Evolutionary conservation across 2,797 vertebrate species (phyloP).

Genomic region (Saxicola maurus): DNA sequence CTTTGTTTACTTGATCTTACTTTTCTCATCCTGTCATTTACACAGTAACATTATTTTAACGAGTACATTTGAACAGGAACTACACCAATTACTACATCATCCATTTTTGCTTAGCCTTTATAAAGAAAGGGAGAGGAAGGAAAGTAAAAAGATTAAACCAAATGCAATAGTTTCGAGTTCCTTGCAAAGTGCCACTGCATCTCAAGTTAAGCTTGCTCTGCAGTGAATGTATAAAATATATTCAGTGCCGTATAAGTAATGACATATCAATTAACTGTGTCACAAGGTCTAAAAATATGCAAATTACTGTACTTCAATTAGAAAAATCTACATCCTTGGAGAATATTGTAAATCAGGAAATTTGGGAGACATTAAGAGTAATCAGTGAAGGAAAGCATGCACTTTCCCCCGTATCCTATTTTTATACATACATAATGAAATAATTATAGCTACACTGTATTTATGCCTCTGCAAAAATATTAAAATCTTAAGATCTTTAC

Average conservation of each 20-base stretch:
- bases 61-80: constrained; percentile 65
- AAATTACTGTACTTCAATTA: constrained; percentile 84
- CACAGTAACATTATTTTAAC: constrained; percentile 67
- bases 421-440: constrained; percentile 84
- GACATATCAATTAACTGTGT: constrained; percentile 82
- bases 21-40: constrained; percentile 58
- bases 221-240: constrained; percentile 72
- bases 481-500: constrained; percentile 80
- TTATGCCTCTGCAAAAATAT: constrained; percentile 79
- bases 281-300: constrained; percentile 83
- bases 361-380: constrained; percentile 84
- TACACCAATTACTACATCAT: constrained; percentile 54
- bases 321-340: constrained; percentile 83
- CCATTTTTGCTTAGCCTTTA: constrained; percentile 59
- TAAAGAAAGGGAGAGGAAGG: constrained; percentile 40
- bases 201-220: constrained; percentile 53
- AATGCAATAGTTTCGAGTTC: constrained; percentile 31
- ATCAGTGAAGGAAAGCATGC: constrained; percentile 81
- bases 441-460: constrained; percentile 80
- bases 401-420: constrained; percentile 78
- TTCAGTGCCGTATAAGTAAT: constrained; percentile 76
- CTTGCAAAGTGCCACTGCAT: constrained; percentile 60
- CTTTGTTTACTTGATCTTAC: constrained; percentile 51
- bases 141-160: constrained; percentile 30
- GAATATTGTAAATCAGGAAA: constrained; percentile 85